Evolutionary conservation across 2,888 invertebrate genomes (phyloP).

Genomic region (Chouioia cunea): DNA sequence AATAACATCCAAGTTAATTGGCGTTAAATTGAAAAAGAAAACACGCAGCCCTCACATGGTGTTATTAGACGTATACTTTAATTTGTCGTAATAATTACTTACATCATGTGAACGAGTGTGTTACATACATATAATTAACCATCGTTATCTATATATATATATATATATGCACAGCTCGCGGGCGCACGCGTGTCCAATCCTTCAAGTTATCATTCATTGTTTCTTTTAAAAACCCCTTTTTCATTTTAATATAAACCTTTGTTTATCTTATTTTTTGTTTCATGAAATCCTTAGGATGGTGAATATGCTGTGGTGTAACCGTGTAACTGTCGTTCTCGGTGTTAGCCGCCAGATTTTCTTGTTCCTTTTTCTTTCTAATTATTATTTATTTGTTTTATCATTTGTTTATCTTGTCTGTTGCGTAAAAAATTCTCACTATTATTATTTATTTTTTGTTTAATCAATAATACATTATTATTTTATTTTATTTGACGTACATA

Average conservation of each 20-base stretch:
- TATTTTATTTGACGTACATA: background rate
- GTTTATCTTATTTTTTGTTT: conserved; percentile 11
- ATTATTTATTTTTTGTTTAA: conserved; percentile 32
- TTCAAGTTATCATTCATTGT: conserved; percentile 13
- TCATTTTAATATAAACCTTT: background rate
- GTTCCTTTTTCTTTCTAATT: conserved; percentile 54
- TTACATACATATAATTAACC: conserved; percentile 29
- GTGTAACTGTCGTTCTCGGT: conserved; percentile 69
- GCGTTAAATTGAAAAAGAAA: too few relatives aligned
- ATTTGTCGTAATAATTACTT: conserved; percentile 47
- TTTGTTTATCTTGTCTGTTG: conserved; percentile 16
- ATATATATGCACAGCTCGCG: conserved; percentile 48
- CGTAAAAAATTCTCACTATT: conserved; percentile 42
- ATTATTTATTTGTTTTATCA: conserved; percentile 32
- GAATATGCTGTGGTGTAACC: conserved; percentile 67
- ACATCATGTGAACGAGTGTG: conserved; percentile 49
- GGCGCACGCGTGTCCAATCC: conserved; percentile 32
- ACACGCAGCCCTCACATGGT: too few relatives aligned
- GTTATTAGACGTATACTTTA: conserved; percentile 9
- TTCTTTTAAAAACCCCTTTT: conserved; percentile 6
- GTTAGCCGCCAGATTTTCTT: conserved; percentile 66
- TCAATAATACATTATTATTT: too few relatives aligned
- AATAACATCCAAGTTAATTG: too few relatives aligned
- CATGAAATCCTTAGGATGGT: conserved; percentile 63
- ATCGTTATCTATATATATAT: conserved; percentile 42